Evolutionary conservation across 2,113 vertebrate species (phyloP), one percentile per base, ranked within the genome.

Genomic region (Platichthys stellatus): DNA sequence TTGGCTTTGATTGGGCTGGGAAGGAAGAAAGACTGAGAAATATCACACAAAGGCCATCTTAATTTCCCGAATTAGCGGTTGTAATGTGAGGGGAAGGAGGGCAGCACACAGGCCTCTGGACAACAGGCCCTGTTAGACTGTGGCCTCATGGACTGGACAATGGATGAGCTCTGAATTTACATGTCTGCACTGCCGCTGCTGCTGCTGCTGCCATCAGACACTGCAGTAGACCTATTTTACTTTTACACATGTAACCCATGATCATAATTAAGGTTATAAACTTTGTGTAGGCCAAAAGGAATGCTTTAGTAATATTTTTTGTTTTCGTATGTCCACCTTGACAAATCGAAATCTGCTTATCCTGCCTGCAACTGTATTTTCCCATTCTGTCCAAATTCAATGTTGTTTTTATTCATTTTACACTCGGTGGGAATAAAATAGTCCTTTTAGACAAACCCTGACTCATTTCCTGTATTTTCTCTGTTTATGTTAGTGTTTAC

Each of bases 21-120:
- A 91, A 91, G 90, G 86, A 86, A 84, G 88, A 83, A 93, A 88
- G 92, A 92, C 93, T 93, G 92, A 86, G 91, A 92, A 92, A 90
- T 90, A 69, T 92, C 93, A 92, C 92, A 93, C 89, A 90, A 79
- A 81, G 63, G 68, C 17, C 69, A 78, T 82, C 88, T 86, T 89
- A 84, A 92, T 94, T 93, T 93, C 72, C 84, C 75, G 60, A 91
- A 92, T 90, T 89, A 92, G 88, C 79, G 78, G 74, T 75, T 86
- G 81, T 89, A 88, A 90, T 84, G 86, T 86, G 43, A 81, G 62
- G 65, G 21, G 69, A 57, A 62, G 73, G 66, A 26, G 1, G 15
- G n/a, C 40, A 53, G 35, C 31, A 40, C 26, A 23, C 0, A 10
- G 62, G 83, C 58, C 63, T 66, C 12, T 69, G 73, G 75, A 64